A percentile compares a stretch with the other conserved stretches of the same genome.
Evolutionary conservation across 2,888 invertebrate genomes (phyloP).

Genomic region (Adelphocoris suturalis): DNA sequence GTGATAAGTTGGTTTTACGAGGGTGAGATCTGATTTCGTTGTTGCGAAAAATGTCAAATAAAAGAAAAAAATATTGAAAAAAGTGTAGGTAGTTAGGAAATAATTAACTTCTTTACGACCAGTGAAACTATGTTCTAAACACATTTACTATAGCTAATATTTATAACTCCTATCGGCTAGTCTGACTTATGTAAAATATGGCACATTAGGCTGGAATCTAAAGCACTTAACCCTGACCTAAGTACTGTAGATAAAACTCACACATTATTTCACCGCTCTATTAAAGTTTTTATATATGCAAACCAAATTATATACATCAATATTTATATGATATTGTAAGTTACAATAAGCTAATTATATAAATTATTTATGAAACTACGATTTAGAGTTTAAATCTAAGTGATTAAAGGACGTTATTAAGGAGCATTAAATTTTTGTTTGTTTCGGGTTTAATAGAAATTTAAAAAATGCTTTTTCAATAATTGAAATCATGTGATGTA

Average conservation of each 20-base stretch:
- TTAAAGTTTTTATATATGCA: conserved; percentile 56
- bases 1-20: conserved; percentile 49
- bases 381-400: conserved; percentile 59
- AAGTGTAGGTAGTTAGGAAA: conserved; percentile 63
- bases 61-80: conserved; percentile 57
- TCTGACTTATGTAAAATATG: conserved; percentile 72
- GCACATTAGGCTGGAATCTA: conserved; percentile 66
- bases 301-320: conserved; percentile 64
- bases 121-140: conserved; percentile 73
- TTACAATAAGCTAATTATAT: conserved; percentile 58
- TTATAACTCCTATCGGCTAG: conserved; percentile 59
- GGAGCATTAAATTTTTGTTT: conserved; percentile 71
- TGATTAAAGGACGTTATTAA: conserved; percentile 74
- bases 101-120: conserved; percentile 69
- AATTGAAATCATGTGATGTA: conserved; percentile 62
- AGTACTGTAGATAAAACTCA: conserved; percentile 61
- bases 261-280: conserved; percentile 63
- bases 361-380: conserved; percentile 56
- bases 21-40: conserved; percentile 33
- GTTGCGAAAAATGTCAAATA: background rate
- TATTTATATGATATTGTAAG: conserved; percentile 69
- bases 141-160: conserved; percentile 63
- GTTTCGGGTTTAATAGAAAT: conserved; percentile 20
- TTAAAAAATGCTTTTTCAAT: conserved; percentile 34
- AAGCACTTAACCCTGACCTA: conserved; percentile 58